phyloP scores from a whole-genome alignment of 2,888 invertebrate genomes.

The Heliconius hortense region DNA sequence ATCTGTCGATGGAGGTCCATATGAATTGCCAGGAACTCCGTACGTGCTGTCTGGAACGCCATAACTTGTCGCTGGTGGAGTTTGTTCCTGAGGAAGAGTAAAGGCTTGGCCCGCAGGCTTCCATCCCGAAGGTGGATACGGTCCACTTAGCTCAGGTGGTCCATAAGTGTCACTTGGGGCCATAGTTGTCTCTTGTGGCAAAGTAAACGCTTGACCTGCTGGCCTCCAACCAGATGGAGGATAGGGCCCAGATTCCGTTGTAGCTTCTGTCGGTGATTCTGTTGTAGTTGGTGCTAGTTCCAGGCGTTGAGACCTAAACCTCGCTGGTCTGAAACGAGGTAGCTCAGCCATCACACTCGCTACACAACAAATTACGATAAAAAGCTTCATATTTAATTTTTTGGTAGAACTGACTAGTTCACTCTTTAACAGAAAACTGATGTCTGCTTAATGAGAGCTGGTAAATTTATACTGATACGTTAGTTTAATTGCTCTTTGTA shows the following conservation, averaged over 20 bases:
- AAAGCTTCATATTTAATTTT: constrained; percentile 61
- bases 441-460: constrained; percentile 31
- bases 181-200: constrained; percentile 54
- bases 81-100: constrained; percentile 62
- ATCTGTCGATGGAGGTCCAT: constrained; percentile 56
- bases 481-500: constrained; percentile 47
- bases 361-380: constrained; percentile 58
- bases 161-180: constrained; percentile 56
- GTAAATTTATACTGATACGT: constrained; percentile 41
- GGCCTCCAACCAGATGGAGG: constrained; percentile 74
- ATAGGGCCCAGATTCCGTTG: constrained; percentile 63
- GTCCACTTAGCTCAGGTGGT: constrained; percentile 54
- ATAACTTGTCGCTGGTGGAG: constrained; percentile 58
- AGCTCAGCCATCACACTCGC: constrained; percentile 64
- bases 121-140: constrained; percentile 74
- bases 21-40: constrained; percentile 57
- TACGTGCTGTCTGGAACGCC: constrained; percentile 62
- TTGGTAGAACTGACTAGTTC: constrained; percentile 33
- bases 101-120: constrained; percentile 69
- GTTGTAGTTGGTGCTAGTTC: constrained; percentile 73
- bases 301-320: constrained; percentile 73
- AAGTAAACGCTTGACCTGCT: constrained; percentile 52
- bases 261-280: constrained; percentile 64
- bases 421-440: constrained; percentile 42
- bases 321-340: constrained; percentile 74